These are phyloP conservation scores for Agriopis leucophaearia DNA, from an alignment of 2,888 invertebrate species.

Conservation along the genomic window DNA sequence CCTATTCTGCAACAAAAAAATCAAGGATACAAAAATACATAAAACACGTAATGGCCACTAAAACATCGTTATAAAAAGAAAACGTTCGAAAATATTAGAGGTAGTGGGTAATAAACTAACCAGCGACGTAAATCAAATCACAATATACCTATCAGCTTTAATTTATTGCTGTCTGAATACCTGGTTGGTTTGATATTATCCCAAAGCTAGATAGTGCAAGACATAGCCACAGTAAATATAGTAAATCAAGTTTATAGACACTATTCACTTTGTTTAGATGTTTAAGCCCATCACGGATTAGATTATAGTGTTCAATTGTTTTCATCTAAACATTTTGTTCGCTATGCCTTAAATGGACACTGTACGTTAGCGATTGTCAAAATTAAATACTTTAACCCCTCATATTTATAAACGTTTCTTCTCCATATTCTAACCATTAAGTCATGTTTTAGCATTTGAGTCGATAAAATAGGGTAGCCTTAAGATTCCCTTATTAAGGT, in stretches of 20 bases:
- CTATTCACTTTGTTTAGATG: too few relatives aligned
- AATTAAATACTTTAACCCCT: too few relatives aligned
- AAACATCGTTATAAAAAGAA: constrained; percentile 44
- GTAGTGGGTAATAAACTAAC: constrained; percentile 42
- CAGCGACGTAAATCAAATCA: constrained; percentile 43
- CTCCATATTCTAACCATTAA: too few relatives aligned
- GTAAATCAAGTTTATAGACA: neutral
- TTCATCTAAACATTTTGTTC: too few relatives aligned
- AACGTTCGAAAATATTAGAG: constrained; percentile 43
- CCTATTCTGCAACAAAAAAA: constrained; percentile 12
- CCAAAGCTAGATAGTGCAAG: constrained; percentile 13
- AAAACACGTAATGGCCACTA: constrained; percentile 42
- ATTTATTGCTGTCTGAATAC: constrained; percentile 34
- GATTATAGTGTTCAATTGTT: too few relatives aligned
- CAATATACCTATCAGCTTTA: constrained; percentile 38
- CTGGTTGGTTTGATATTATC: constrained; percentile 25
- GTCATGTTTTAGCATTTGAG: too few relatives aligned
- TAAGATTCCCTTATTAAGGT: too few relatives aligned
- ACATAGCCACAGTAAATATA: constrained; percentile 11
- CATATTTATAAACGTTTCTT: too few relatives aligned
- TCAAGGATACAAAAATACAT: constrained; percentile 39
- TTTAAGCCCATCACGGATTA: too few relatives aligned
- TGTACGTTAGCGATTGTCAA: too few relatives aligned
- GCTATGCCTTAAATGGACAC: too few relatives aligned
- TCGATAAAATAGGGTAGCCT: too few relatives aligned